A percentile compares a stretch with the other conserved stretches of the same genome.
These are phyloP conservation scores for Cepaea nemoralis DNA, from an alignment of 1,140 invertebrate genomes.

Conservation along the genomic window DNA sequence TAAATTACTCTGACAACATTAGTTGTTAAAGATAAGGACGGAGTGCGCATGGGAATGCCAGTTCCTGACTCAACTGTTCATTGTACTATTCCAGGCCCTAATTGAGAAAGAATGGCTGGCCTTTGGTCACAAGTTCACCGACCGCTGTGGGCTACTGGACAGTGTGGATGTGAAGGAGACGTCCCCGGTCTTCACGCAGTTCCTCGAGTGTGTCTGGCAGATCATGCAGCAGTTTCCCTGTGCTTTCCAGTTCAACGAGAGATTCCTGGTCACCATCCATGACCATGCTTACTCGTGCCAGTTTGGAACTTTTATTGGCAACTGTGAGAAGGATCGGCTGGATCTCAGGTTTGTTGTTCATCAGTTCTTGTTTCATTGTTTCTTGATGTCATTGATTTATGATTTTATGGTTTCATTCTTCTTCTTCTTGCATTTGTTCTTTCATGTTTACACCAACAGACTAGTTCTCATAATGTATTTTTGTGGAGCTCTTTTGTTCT, in stretches of 20 bases:
- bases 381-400: no score
- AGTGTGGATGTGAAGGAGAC: conserved; percentile 93
- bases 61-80: no score
- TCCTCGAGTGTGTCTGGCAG: conserved; percentile 94
- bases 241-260: conserved; percentile 97
- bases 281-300: conserved; percentile 97
- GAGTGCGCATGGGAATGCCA: no score
- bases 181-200: conserved; percentile 97
- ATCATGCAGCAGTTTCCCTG: conserved; percentile 88
- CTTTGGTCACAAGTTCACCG: conserved; percentile 97
- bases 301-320: conserved; percentile 98
- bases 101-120: conserved; percentile 95
- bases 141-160: conserved; percentile 89
- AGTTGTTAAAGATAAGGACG: no score
- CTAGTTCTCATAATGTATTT: no score
- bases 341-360: conserved; percentile 78
- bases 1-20: no score
- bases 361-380: no score
- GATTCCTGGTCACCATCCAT: conserved; percentile 91
- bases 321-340: conserved; percentile 77
- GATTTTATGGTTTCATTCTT: no score
- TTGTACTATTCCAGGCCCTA: conserved; percentile 77
- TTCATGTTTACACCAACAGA: no score
- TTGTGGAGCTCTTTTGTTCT: no score
- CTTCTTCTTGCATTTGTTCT: no score